Evolutionary conservation across 2,888 invertebrate species (phyloP).

Genomic region (Nemoura dubitans): DNA sequence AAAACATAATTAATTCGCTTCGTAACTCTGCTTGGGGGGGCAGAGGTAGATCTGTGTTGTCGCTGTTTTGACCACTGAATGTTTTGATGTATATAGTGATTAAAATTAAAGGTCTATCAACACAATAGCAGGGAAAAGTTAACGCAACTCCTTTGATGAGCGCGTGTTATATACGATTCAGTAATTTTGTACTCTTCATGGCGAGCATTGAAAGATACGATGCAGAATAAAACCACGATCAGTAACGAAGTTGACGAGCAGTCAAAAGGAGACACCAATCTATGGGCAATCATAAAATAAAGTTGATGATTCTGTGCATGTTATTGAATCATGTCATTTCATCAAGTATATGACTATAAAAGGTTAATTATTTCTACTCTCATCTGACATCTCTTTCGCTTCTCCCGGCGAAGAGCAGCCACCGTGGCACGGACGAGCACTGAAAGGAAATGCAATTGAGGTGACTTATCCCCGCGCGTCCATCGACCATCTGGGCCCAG

Average conservation of each 20-base stretch:
- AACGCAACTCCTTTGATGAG: not conserved
- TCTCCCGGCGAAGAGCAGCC: not conserved
- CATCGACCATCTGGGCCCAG: not conserved
- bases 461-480: not conserved
- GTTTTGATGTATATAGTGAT: not conserved
- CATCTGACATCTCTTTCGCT: too few relatives aligned
- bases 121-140: not conserved
- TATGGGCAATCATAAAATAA: not conserved
- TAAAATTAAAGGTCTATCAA: not conserved
- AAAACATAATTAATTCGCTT: not conserved
- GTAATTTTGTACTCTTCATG: not conserved
- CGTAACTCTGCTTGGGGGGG: not conserved
- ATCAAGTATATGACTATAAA: not conserved
- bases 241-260: not conserved
- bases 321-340: not conserved
- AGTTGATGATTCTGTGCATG: not conserved
- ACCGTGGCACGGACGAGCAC: not conserved
- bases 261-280: not conserved
- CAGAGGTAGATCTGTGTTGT: not conserved
- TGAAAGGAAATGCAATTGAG: conserved; percentile 14
- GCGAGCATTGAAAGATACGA: not conserved
- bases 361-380: not conserved
- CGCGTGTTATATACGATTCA: not conserved
- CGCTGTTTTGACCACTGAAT: not conserved
- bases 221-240: not conserved